Evolutionary conservation across 37 sponge, comb jelly and placozoan genomes (phyloP).

Genomic region (Cladorhizidae sp.): DNA sequence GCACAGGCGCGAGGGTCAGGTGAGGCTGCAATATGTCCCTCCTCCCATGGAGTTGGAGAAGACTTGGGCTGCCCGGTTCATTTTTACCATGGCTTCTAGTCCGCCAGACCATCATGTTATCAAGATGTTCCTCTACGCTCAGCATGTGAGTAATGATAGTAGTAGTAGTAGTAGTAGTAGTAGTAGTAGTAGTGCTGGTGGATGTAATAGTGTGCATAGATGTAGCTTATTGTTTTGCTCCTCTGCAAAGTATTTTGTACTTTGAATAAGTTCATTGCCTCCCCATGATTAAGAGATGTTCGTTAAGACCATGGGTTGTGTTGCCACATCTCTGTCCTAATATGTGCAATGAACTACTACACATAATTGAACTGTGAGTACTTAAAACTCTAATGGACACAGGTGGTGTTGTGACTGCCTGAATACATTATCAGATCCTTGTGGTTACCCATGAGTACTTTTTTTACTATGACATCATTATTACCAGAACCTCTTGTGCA

Average conservation of each 20-base stretch:
- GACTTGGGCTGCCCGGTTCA: constrained; percentile 41
- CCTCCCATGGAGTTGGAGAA: constrained; percentile 77
- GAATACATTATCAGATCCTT: not conserved
- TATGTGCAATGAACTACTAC: too few relatives aligned
- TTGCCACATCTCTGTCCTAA: too few relatives aligned
- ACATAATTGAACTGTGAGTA: too few relatives aligned
- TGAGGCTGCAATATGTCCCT: constrained; percentile 65
- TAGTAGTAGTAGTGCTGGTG: not conserved
- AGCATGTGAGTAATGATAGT: constrained; percentile 63
- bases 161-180: too few relatives aligned
- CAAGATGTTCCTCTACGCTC: constrained; percentile 88
- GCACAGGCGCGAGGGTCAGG: constrained; percentile 53
- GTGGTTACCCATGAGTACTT: not conserved
- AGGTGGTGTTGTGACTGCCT: too few relatives aligned
- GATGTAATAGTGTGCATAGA: not conserved
- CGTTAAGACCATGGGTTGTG: too few relatives aligned
- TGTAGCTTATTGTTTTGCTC: too few relatives aligned
- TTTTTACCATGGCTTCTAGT: constrained; percentile 92
- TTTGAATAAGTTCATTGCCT: too few relatives aligned
- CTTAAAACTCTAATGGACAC: too few relatives aligned
- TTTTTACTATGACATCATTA: not conserved
- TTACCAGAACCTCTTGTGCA: not conserved
- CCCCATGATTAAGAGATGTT: too few relatives aligned
- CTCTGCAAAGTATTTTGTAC: too few relatives aligned
- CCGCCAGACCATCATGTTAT: constrained; percentile 64